Percentiles rank a stretch among this genome's conserved stretches.
phyloP scores from a whole-genome alignment of 2,888 invertebrate genomes.

The Syritta pipiens region DNA sequence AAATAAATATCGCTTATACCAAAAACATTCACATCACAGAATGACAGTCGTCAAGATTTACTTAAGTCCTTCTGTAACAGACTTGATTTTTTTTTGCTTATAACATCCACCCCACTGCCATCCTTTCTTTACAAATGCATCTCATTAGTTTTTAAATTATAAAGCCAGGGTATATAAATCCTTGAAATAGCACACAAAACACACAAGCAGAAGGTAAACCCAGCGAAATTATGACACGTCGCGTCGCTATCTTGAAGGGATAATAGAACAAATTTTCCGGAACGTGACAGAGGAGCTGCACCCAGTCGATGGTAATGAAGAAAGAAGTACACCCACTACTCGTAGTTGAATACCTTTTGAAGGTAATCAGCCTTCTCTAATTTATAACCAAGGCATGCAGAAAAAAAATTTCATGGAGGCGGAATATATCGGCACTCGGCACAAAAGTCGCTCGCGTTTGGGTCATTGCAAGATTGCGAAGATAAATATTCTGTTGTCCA shows the following conservation, averaged over 20 bases:
- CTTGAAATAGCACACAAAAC: background rate
- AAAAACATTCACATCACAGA: too few relatives aligned
- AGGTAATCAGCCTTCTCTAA: slow-evolving; percentile 34
- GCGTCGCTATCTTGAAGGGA: slow-evolving; percentile 9
- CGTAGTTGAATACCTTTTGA: background rate
- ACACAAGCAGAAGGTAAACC: background rate
- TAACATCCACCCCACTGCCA: too few relatives aligned
- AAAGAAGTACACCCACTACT: background rate
- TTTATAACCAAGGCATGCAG: slow-evolving; percentile 45
- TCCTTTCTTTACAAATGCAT: too few relatives aligned
- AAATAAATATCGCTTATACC: too few relatives aligned
- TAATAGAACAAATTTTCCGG: slow-evolving; percentile 40
- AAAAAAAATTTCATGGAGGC: slow-evolving; percentile 36
- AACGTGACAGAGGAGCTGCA: slow-evolving; percentile 42
- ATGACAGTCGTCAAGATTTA: too few relatives aligned
- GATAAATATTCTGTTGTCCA: slow-evolving; percentile 9
- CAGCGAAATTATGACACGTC: slow-evolving; percentile 16
- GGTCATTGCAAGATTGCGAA: slow-evolving; percentile 33
- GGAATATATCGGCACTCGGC: too few relatives aligned
- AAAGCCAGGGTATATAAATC: background rate
- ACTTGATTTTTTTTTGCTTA: too few relatives aligned
- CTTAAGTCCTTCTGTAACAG: too few relatives aligned
- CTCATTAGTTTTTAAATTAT: too few relatives aligned
- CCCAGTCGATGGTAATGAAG: background rate
- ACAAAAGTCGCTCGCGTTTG: too few relatives aligned